Percentiles rank a stretch among this genome's conserved stretches.
phyloP scores from a whole-genome alignment of 2,888 invertebrate genomes.

The Prosopocoilus inquinatus region DNA sequence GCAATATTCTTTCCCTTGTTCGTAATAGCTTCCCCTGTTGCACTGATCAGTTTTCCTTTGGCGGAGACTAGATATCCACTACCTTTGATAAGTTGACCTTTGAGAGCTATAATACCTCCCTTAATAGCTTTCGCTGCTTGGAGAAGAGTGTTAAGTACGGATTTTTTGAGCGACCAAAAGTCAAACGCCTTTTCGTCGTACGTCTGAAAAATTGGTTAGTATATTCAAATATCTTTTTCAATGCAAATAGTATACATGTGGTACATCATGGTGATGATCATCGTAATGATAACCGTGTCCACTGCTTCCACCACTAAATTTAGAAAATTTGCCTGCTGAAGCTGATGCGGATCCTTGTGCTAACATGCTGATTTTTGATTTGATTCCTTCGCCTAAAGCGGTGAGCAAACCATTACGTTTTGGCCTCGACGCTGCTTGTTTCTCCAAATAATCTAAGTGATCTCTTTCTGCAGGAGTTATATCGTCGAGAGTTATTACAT shows the following conservation, averaged over 20 bases:
- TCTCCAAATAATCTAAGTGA: slow-evolving; percentile 33
- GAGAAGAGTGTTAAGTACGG: slow-evolving; percentile 76
- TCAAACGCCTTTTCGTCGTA: slow-evolving; percentile 42
- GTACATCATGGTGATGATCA: slow-evolving; percentile 19
- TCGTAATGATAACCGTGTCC: slow-evolving; percentile 16
- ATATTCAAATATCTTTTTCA: neutral
- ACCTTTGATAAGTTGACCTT: slow-evolving; percentile 83
- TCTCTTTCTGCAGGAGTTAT: slow-evolving; percentile 35
- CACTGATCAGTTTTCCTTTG: slow-evolving; percentile 66
- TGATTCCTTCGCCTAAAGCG: slow-evolving; percentile 52
- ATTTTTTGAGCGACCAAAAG: slow-evolving; percentile 74
- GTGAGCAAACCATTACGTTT: slow-evolving; percentile 54
- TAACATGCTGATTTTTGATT: slow-evolving; percentile 56
- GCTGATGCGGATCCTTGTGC: slow-evolving; percentile 58
- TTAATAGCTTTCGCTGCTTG: slow-evolving; percentile 88
- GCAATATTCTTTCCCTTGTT: slow-evolving; percentile 78
- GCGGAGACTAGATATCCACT: slow-evolving; percentile 68
- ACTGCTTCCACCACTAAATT: slow-evolving; percentile 51
- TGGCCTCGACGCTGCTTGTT: slow-evolving; percentile 30
- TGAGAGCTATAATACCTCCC: slow-evolving; percentile 83
- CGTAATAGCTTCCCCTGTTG: slow-evolving; percentile 77
- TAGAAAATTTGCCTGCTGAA: slow-evolving; percentile 52
- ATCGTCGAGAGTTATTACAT: slow-evolving; percentile 37
- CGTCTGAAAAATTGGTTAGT: slow-evolving; percentile 27
- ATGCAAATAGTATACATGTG: slow-evolving; percentile 7